Percentiles rank a stretch among this genome's conserved stretches.
These are phyloP conservation scores for Cosmia trapezina DNA, from an alignment of 2,888 invertebrate species.

Conservation along the genomic window DNA sequence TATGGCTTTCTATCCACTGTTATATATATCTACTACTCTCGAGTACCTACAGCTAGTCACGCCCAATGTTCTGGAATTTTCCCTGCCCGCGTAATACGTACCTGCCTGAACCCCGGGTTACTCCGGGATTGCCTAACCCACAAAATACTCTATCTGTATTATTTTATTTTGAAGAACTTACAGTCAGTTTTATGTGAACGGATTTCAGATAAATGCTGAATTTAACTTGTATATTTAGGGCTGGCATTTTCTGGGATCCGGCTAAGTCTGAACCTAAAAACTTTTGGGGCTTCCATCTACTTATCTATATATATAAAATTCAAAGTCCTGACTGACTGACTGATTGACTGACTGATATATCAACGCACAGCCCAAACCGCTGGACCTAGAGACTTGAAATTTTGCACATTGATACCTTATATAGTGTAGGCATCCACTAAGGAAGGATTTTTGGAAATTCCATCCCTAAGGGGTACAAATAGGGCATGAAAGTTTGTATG, in stretches of 20 bases:
- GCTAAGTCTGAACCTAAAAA: slow-evolving; percentile 1
- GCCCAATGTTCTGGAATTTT: slow-evolving; percentile 39
- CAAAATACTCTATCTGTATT: slow-evolving; percentile 29
- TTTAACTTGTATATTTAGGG: slow-evolving; percentile 14
- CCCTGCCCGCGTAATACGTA: slow-evolving; percentile 20
- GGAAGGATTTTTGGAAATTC: too few species aligned
- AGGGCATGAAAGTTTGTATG: too few species aligned
- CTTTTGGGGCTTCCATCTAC: background rate
- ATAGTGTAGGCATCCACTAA: too few species aligned
- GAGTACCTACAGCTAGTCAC: slow-evolving; percentile 14
- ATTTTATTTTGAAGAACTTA: slow-evolving; percentile 36
- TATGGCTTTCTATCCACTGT: slow-evolving; percentile 12
- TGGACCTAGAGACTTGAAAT: too few species aligned
- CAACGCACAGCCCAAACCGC: too few species aligned
- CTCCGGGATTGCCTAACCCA: slow-evolving; percentile 27
- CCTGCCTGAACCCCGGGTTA: slow-evolving; percentile 30
- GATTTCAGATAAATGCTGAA: slow-evolving; percentile 30
- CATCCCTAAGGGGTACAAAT: too few species aligned
- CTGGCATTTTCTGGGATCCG: background rate
- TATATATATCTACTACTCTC: slow-evolving; percentile 12
- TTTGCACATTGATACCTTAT: too few species aligned
- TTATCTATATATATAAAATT: too few species aligned
- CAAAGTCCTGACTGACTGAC: too few species aligned
- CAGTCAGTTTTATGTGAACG: slow-evolving; percentile 26
- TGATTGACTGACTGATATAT: too few species aligned